Base-by-base conservation (phyloP, 1,140 invertebrate species). In the Lasioglossum albipes region DNA sequence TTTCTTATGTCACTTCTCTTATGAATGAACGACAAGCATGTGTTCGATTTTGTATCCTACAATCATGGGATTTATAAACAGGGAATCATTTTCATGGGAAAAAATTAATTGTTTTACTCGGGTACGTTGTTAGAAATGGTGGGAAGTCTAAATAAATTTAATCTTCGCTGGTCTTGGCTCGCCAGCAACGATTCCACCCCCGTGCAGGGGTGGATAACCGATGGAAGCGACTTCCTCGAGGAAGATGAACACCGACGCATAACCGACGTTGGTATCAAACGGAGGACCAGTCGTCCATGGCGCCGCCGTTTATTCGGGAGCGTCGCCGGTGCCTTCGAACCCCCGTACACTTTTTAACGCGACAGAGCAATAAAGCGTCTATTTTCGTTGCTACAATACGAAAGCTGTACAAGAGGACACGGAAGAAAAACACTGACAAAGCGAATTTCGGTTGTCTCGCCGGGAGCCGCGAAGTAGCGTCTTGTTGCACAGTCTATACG, bases 281-380 rank as follows among this genome's bases (percentile, higher is more conserved):
- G 75, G 57, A 82, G 74, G 61, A 70, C 49, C 7, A 57, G 79
- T 42, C 59, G 42, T 52, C 54, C 31, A 64, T 49, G 22, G n/a
- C 45, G 59, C 65, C 73, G 71, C n/a, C 64, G 68, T 81, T 70
- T 84, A 88, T 86, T 81, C 82, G 67, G 79, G 83, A 87, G 82
- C 80, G 86, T 84, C 88, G 86, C 82, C 88, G 89, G 90, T 91
- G 90, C 90, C 90, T 91, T 91, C 84, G 81, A 90, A n/a, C 85
- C 75, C 67, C 81, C 57, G 70, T 75, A 89, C 87, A 82, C 82
- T 84, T 89, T 86, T 77, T 82, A 76, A 66, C 69, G 74, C 83
- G 79, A 77, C 18, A 75, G 80, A 83, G 83, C 85, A 81, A 89
- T 83, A 87, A 83, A 71, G 41, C 71, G 66, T 72, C 68, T 84